A percentile compares a stretch with the other conserved stretches of the same genome.
phyloP scores from a whole-genome alignment of 2,888 invertebrate genomes.

The Protophormia terraenovae region DNA sequence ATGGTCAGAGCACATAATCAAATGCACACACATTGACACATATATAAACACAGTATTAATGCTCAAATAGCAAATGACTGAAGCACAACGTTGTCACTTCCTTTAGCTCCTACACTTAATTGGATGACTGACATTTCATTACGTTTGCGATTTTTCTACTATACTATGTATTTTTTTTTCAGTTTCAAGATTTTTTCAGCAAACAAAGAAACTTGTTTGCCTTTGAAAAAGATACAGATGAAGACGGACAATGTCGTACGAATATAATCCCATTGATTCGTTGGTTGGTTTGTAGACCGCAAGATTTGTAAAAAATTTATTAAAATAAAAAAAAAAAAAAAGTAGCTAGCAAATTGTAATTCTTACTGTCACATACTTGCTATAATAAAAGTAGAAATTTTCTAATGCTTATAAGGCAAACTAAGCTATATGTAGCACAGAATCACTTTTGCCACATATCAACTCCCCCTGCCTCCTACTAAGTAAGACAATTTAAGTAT shows the following conservation, averaged over 20 bases:
- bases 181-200: conserved; percentile 35
- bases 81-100: conserved; percentile 44
- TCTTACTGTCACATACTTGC: conserved; percentile 25
- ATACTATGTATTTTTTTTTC: conserved; percentile 6
- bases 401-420: no score
- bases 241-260: conserved; percentile 9
- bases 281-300: background rate
- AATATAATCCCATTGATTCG: conserved; percentile 40
- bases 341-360: conserved; percentile 50
- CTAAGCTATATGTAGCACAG: background rate
- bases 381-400: background rate
- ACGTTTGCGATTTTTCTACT: conserved; percentile 64
- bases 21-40: no score
- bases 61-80: conserved; percentile 6
- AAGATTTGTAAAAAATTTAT: background rate
- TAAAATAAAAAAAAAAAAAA: background rate
- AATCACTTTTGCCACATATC: background rate
- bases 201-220: conserved; percentile 53
- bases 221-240: conserved; percentile 46
- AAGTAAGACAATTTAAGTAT: conserved; percentile 48
- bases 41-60: background rate
- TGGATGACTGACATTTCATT: conserved; percentile 69
- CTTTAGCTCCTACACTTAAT: conserved; percentile 67
- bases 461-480: background rate
- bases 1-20: no score